phyloP scores from a whole-genome alignment of 2,797 vertebrate species.

The Australoheros facetus region DNA sequence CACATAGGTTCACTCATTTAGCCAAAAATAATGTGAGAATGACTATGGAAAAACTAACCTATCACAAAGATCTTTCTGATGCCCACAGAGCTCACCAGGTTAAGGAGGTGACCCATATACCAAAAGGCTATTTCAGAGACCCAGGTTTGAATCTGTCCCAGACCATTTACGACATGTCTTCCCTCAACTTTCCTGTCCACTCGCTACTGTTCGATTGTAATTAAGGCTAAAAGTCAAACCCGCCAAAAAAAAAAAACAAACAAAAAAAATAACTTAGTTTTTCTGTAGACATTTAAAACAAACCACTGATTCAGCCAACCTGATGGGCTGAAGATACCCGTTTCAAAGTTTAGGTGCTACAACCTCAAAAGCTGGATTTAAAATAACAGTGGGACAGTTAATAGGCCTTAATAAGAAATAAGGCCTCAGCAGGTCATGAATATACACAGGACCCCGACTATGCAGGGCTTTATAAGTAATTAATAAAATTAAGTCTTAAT shows the following conservation, averaged over 20 bases:
- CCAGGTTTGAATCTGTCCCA: background rate
- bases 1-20: background rate
- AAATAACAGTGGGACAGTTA: background rate
- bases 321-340: background rate
- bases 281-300: background rate
- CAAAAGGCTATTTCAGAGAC: background rate
- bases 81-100: background rate
- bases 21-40: background rate
- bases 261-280: background rate
- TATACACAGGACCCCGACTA: background rate
- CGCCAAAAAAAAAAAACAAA: background rate
- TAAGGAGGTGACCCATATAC: background rate
- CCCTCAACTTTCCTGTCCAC: background rate
- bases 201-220: background rate
- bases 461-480: background rate
- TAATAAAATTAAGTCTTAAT: background rate
- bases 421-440: background rate
- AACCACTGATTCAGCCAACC: background rate
- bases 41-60: background rate
- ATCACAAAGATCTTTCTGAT: background rate
- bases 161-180: background rate
- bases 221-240: background rate
- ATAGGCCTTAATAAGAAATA: background rate
- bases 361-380: background rate
- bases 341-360: background rate